Conservation (phyloP, 2,113 vertebrate species). For the Leptobrachium ailaonicum region DNA sequence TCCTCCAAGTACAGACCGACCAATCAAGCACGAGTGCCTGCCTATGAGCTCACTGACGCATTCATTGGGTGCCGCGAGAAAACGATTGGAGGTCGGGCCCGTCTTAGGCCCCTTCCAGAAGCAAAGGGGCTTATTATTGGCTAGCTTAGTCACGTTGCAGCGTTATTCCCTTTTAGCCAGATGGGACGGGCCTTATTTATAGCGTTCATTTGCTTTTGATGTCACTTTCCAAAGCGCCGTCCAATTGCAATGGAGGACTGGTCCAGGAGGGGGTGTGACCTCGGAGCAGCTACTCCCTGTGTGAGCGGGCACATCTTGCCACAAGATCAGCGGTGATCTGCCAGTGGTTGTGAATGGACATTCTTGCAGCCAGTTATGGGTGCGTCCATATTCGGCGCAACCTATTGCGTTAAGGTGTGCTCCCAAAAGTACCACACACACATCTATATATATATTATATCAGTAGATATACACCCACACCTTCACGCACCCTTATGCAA, state of each 20-base stretch:
- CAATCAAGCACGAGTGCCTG: not conserved
- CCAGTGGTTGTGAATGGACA: not conserved
- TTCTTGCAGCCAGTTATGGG: too few relatives aligned
- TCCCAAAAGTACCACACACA: too few relatives aligned
- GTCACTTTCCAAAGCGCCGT: not conserved
- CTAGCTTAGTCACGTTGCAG: not conserved
- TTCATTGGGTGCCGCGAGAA: not conserved
- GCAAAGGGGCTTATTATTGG: not conserved
- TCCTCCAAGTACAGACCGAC: not conserved
- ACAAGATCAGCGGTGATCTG: not conserved
- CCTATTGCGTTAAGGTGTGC: too few relatives aligned
- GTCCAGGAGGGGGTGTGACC: slow-evolving; percentile 1
- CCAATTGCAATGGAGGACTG: not conserved
- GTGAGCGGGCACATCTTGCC: too few relatives aligned
- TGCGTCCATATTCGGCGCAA: too few relatives aligned
- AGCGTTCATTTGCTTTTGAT: slow-evolving; percentile 6
- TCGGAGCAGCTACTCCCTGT: not conserved
- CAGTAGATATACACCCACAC: too few relatives aligned
- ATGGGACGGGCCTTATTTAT: slow-evolving; percentile 29
- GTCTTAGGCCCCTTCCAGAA: not conserved
- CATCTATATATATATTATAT: too few relatives aligned
- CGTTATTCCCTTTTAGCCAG: slow-evolving; percentile 20
- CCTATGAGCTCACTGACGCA: too few relatives aligned
- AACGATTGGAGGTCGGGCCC: not conserved
- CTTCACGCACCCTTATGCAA: too few relatives aligned